Percentiles rank a stretch among this genome's conserved stretches.
phyloP scores from a whole-genome alignment of 2,888 invertebrate species.

The Agrochola lychnidis region DNA sequence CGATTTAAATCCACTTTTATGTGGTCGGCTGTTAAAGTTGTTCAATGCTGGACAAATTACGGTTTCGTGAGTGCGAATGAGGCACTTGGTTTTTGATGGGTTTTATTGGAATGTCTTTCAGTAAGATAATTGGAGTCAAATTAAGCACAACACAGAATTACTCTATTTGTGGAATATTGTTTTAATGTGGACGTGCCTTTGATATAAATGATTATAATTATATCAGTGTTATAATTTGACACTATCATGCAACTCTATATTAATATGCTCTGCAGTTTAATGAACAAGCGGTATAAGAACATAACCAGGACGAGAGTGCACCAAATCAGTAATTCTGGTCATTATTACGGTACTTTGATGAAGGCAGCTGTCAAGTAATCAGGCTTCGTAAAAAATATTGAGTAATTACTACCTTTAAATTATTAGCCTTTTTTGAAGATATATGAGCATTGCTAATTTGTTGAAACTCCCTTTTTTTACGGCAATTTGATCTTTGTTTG shows the following conservation, averaged over 20 bases:
- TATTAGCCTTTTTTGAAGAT: conserved; percentile 37
- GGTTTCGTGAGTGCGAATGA: conserved; percentile 24
- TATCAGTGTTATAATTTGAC: background rate
- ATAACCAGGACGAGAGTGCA: conserved; percentile 22
- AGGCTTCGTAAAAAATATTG: conserved; percentile 46
- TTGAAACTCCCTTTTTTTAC: conserved; percentile 8
- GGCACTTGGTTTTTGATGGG: conserved; percentile 8
- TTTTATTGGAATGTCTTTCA: conserved; percentile 33
- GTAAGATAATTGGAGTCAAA: conserved; percentile 2
- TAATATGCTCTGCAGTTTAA: conserved; percentile 7
- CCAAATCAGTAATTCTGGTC: conserved; percentile 47
- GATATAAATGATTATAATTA: background rate
- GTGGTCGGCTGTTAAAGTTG: conserved; percentile 40
- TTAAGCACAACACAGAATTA: conserved; percentile 3
- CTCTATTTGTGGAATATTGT: background rate
- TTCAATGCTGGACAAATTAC: conserved; percentile 37
- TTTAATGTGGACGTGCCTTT: background rate
- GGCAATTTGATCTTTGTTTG: background rate
- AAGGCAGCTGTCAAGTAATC: conserved; percentile 51
- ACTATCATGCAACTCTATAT: background rate
- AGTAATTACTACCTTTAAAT: conserved; percentile 52
- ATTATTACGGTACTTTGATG: conserved; percentile 63
- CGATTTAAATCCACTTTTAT: conserved; percentile 59
- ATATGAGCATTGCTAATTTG: conserved; percentile 29
- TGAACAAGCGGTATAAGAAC: conserved; percentile 8